phyloP scores from a whole-genome alignment of 1,140 invertebrate species.

The Drosophila kepulauana region DNA sequence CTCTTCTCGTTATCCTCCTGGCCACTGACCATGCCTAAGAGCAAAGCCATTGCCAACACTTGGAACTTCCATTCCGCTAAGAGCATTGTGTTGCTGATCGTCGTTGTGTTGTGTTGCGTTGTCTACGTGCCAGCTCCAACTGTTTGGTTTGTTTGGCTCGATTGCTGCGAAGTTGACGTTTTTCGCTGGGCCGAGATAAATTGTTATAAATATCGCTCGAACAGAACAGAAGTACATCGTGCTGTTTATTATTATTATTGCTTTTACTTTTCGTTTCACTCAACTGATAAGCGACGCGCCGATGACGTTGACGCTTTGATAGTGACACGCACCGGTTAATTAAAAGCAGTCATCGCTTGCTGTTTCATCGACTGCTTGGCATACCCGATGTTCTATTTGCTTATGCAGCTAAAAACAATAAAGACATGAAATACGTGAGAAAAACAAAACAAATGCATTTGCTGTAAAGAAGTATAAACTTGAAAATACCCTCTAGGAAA shows the following conservation, averaged over 20 bases:
- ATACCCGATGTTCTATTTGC: background rate
- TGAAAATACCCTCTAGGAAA: background rate
- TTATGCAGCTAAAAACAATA: background rate
- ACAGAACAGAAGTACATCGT: slow-evolving; percentile 5
- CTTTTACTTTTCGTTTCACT: slow-evolving; percentile 19
- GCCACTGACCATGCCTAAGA: background rate
- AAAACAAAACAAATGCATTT: background rate
- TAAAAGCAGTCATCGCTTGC: slow-evolving; percentile 15
- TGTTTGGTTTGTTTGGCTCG: slow-evolving; percentile 34
- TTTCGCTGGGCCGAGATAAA: slow-evolving; percentile 54
- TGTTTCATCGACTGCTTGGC: slow-evolving; percentile 1
- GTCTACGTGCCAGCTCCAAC: slow-evolving; percentile 56
- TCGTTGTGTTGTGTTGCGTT: slow-evolving; percentile 18
- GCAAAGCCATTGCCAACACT: slow-evolving; percentile 11
- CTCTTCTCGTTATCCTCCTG: slow-evolving; percentile 52
- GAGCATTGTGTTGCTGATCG: slow-evolving; percentile 37
- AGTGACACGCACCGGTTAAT: slow-evolving; percentile 30
- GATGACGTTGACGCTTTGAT: slow-evolving; percentile 5
- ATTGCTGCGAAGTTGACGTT: slow-evolving; percentile 48
- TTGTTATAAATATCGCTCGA: slow-evolving; percentile 41
- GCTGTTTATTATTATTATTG: slow-evolving; percentile 27
- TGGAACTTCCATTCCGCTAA: slow-evolving; percentile 21
- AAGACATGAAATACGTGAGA: background rate
- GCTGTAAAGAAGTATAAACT: background rate
- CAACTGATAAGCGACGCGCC: slow-evolving; percentile 26